Base-by-base conservation (phyloP, 2,888 invertebrate genomes). In the Serripes groenlandicus region DNA sequence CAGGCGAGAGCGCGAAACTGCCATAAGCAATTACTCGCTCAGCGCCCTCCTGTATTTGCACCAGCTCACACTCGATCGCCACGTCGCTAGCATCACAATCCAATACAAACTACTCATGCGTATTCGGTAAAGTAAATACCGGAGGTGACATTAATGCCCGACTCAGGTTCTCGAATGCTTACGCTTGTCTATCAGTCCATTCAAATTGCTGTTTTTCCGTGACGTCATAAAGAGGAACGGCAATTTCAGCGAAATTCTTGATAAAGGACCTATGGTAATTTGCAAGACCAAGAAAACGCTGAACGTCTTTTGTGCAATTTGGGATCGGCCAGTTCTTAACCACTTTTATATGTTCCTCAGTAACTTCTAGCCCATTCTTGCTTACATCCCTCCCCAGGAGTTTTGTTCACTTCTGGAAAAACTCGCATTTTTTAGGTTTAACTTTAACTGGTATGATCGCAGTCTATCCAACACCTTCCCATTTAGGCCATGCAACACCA, bases 251-350 rank as follows among this genome's bases (percentile, higher is more conserved):
- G 35, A 72, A 75, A 3, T 79, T n/a, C 23, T 56, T 66, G 9
- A 87, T 78, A 66, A 78, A 78, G 11, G 42, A 42, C 15, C 87
- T 30, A 60, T 88, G 84, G 26, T 88, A 80, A 35, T 80, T 86
- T 0, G 68, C 76, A 35, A 83, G 82, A 18, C 88, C 88, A 1
- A 86, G 49, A 34, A 88, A 84, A n/a, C 69, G 49, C 62, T 82
- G 75, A 0, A 88, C 83, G 5, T 82, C 71, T 42, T 78, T 79
- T 1, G 49, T 34, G 35, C 35, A 26, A 26, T 7, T 64, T 0
- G 86, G 85, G 0, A 23, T 30, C 4, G 73, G 75, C 85, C 88
- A 86, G 0, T 73, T 26, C 3, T 32, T 28, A 4, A 88, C 71
- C 1, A 71, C 75, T 26, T 76, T 60, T 1, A 69, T 58, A n/a